phyloP scores from a whole-genome alignment of 2,797 vertebrate genomes.

The Coregonus suidteri region DNA sequence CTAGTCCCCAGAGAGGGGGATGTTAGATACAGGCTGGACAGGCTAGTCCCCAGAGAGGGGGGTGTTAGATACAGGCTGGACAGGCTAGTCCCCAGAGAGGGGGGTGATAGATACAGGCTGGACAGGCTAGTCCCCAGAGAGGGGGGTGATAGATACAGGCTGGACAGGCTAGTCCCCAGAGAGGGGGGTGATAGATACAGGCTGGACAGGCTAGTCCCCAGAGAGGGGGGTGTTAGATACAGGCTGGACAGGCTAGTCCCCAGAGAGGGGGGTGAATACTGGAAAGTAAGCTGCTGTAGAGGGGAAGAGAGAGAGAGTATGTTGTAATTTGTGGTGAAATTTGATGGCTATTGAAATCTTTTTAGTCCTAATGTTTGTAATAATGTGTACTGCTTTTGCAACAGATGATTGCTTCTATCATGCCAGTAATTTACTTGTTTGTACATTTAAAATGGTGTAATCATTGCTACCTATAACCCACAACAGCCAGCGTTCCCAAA shows the following conservation, averaged over 20 bases:
- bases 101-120: neutral
- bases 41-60: no score
- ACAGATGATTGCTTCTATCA: neutral
- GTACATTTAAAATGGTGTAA: neutral
- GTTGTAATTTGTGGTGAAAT: neutral
- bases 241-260: no score
- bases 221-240: no score
- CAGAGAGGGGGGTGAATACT: neutral
- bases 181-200: no score
- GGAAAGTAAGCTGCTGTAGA: neutral
- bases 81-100: no score
- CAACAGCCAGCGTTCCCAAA: neutral
- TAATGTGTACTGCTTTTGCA: neutral
- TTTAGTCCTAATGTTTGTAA: neutral
- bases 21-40: no score
- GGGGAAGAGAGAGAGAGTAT: neutral
- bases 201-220: no score
- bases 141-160: no score
- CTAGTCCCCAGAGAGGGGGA: no score
- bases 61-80: no score
- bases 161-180: no score
- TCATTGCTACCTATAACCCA: neutral
- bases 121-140: no score
- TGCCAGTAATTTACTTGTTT: slow-evolving; percentile 6
- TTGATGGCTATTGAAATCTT: neutral